Percentiles rank a stretch among this genome's conserved stretches.
phyloP scores from a whole-genome alignment of 1,140 invertebrate species.

The Oscheius sp. region DNA sequence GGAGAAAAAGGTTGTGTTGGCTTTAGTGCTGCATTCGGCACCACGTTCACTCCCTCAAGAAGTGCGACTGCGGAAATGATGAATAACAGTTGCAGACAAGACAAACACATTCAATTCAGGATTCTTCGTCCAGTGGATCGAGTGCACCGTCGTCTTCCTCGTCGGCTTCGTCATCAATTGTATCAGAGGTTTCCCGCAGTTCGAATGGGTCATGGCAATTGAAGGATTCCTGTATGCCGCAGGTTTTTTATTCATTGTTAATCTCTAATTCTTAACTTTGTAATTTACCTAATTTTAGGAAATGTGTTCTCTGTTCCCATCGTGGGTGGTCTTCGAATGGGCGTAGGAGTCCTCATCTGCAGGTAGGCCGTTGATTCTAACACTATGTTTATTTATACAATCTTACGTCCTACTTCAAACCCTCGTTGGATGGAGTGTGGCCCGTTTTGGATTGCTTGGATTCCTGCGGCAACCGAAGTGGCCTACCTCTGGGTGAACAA shows the following conservation, averaged over 20 bases:
- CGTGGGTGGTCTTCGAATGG: constrained; percentile 43
- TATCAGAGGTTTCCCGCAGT: constrained; percentile 47
- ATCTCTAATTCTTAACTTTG: no score
- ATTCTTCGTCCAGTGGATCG: constrained; percentile 58
- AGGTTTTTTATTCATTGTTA: no score
- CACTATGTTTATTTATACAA: no score
- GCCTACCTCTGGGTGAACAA: constrained; percentile 46
- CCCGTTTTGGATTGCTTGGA: constrained; percentile 54
- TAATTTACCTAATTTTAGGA: constrained; percentile 34
- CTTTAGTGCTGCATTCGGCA: constrained; percentile 48
- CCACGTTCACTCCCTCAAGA: constrained; percentile 49
- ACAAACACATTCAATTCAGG: no score
- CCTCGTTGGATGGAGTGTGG: constrained; percentile 55
- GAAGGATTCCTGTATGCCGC: constrained; percentile 57
- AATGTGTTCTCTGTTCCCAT: constrained; percentile 45
- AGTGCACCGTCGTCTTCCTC: constrained; percentile 53
- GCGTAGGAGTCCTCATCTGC: constrained; percentile 43
- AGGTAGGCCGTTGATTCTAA: constrained; percentile 14
- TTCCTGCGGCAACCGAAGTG: constrained; percentile 44
- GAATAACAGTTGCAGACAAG: not conserved
- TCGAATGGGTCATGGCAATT: constrained; percentile 47
- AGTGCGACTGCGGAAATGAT: constrained; percentile 49
- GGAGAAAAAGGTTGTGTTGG: no score
- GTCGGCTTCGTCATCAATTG: constrained; percentile 52
- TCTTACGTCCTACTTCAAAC: constrained; percentile 42